Base-by-base conservation (phyloP, 2,113 vertebrate genomes). In the Lagopus leucura region DNA sequence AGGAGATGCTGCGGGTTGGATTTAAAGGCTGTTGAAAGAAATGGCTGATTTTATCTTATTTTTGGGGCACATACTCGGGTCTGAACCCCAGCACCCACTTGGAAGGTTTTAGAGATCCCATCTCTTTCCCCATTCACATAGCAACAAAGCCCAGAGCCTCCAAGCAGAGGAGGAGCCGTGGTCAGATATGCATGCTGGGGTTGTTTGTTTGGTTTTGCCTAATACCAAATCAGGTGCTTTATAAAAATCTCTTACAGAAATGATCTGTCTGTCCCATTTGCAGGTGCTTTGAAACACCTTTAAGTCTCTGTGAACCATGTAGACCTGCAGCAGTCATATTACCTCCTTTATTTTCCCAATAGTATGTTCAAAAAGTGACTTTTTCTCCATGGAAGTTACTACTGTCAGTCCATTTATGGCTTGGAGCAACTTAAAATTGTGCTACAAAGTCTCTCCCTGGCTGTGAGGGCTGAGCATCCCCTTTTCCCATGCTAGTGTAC, bases 401-500 rank as follows among this genome's bases (percentile, higher is more conserved):
- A 27, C 70, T 55, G 0, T 34, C 34, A 7, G 54, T 76, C 21
- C 28, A 0, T 54, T 32, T 28, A 28, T 83, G 69, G 32, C 73
- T 54, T 45, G 34, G 34, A 42, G 48, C 69, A 38, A 28, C 28
- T 14, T 22, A 9, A 80, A 86, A 52, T n/a, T 9, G 0, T 4
- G 13, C 32, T 71, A 4, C 4, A 5, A 57, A 50, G 60, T 50
- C 32, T 57, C 8, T 47, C 64, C 19, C 38, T 45, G 63, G 52
- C 77, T 25, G 6, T 13, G 8, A 50, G 40, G 55, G 9, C 40
- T 1, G 21, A 77, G 55, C 60, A 50, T 13, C 12, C 3, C 1
- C 17, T 60, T 75, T 32, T 78, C 65, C 80, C 50, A 19, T 0
- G 0, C 60, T 66, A 7, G 0, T 4, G 6, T 30, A 3, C 65